Percentiles rank a stretch among this genome's conserved stretches.
Evolutionary conservation across 2,888 invertebrate species (phyloP).

Genomic region (Escarpia spicata): DNA sequence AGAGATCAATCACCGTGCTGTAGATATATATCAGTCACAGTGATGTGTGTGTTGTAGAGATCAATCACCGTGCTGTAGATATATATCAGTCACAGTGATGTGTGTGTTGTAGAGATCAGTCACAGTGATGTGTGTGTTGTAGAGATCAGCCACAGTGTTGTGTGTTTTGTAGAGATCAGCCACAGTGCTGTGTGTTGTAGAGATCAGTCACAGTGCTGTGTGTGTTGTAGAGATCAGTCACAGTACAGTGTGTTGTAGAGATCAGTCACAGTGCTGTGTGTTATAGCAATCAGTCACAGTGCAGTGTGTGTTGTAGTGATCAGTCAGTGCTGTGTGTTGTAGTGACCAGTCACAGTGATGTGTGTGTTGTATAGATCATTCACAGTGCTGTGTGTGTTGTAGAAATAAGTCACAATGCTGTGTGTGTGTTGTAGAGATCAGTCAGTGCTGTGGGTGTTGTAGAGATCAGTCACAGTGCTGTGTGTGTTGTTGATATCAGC

Average conservation of each 20-base stretch:
- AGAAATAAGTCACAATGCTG: background rate
- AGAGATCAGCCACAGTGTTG: too few species aligned
- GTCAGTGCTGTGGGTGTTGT: background rate
- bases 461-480: background rate
- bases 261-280: background rate
- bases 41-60: background rate
- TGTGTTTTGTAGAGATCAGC: background rate
- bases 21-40: background rate
- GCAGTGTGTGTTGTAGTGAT: background rate
- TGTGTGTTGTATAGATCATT: background rate
- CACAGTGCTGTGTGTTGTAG: background rate
- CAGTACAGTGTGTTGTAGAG: too few species aligned
- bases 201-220: background rate
- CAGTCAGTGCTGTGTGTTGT: background rate
- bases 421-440: background rate
- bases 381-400: conserved; percentile 5
- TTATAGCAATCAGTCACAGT: background rate
- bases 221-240: too few species aligned
- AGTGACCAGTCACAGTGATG: background rate
- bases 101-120: background rate
- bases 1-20: background rate
- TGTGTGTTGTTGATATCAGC: background rate
- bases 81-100: background rate
- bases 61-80: background rate
- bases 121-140: too few species aligned